Base-by-base conservation (phyloP, 1,140 invertebrate species). In the Neelides sp. region DNA sequence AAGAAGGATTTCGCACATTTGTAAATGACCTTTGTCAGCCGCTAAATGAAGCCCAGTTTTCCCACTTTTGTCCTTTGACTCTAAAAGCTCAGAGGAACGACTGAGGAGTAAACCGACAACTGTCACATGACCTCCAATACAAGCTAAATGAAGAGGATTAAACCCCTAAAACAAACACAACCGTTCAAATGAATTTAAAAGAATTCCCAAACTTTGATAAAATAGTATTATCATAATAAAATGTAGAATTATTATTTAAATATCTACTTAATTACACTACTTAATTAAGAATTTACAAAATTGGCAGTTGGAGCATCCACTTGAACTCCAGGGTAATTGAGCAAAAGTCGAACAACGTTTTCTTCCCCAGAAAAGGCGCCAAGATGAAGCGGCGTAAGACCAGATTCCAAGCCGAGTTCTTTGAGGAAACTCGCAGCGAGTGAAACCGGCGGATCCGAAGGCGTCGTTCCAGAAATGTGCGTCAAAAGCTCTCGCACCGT, bases 331-430 rank as follows among this genome's bases (percentile, higher is more conserved):
- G 90, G 84, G 34, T 85, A 94, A 70, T 98, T 98, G 37, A 98
- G 73, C 26, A 98, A 72, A 52, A 98, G 68, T 47, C 94, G 72
- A 4, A 98, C 93, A 32, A 97, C 85, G 59, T 91, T 91, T 69
- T 98, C 94, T 65, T 98, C 95, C 22, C 95, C 95, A 20, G 87
- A 90, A 64, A 93, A 94, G 1, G 93, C 79, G 0, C 94, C 93
- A 43, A 98, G 71, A 69, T 98, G 95, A 15, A 98, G 73, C 0
- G 95, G 86, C 1, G 89, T 94, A 71, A 94, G 80, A 13, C 88
- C 89, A 1, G 87, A 90, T 67, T 94, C 93, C 12, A 80, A 80
- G 13, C 87, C 86, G 37, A 95, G 67, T 59, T 90, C 88, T 39
- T 84, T 85, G 1, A 91, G 80, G 36, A 71, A 63, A 55, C 40